A percentile compares a stretch with the other conserved stretches of the same genome.
Conservation (phyloP, 2,888 invertebrate genomes). For the Agapetus fuscipes region DNA sequence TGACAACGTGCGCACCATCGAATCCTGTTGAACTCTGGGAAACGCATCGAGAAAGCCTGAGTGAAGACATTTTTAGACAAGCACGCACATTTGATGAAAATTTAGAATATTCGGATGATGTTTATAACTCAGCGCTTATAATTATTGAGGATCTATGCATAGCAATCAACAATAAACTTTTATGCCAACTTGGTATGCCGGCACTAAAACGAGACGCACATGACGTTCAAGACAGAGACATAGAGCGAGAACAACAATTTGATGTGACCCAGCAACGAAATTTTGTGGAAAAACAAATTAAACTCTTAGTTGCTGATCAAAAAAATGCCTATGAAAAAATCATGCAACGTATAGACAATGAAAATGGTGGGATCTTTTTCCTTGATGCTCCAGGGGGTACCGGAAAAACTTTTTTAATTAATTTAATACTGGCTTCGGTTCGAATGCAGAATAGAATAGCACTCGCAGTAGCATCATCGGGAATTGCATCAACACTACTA, state of each 20-base stretch:
- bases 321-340: conserved; percentile 4
- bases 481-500: conserved; percentile 31
- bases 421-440: conserved; percentile 26
- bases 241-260: conserved; percentile 1
- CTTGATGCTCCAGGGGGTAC: no score
- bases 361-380: background rate
- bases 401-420: conserved; percentile 31
- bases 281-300: background rate
- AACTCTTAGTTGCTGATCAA: conserved; percentile 5
- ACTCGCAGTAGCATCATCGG: conserved; percentile 30
- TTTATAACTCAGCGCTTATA: conserved; percentile 25
- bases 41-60: no score
- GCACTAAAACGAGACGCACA: conserved; percentile 21
- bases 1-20: no score
- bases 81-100: conserved; percentile 1
- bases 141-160: conserved; percentile 25
- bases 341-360: conserved; percentile 1
- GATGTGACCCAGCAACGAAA: background rate
- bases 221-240: background rate
- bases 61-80: no score
- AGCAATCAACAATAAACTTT: conserved; percentile 22
- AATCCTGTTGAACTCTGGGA: background rate
- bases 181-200: conserved; percentile 23
- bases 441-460: conserved; percentile 26
- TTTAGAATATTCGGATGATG: conserved; percentile 1